Evolutionary conservation across 2,888 invertebrate species (phyloP).

Genomic region (Agrochola circellaris): DNA sequence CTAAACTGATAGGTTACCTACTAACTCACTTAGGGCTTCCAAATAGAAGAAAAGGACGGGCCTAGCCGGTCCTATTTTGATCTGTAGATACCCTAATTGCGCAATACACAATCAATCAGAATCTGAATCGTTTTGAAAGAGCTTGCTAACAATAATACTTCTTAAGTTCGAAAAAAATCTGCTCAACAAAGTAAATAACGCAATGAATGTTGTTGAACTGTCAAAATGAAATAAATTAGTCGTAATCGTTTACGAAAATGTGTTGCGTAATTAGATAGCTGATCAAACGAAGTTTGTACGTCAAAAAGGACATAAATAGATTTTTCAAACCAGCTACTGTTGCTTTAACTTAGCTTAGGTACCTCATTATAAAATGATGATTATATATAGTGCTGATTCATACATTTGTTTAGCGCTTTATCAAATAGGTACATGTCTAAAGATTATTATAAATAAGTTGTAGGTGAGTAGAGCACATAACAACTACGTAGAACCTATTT

Average conservation of each 20-base stretch:
- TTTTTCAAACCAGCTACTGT: not conserved
- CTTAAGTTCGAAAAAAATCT: too few relatives aligned
- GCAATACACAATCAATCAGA: too few relatives aligned
- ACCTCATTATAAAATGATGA: not conserved
- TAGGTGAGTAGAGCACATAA: constrained; percentile 30
- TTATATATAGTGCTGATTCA: constrained; percentile 17
- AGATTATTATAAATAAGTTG: constrained; percentile 15
- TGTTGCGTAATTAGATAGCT: too few relatives aligned
- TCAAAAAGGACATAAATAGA: not conserved
- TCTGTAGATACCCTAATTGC: not conserved
- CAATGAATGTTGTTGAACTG: too few relatives aligned
- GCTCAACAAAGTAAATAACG: too few relatives aligned
- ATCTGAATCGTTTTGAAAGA: too few relatives aligned
- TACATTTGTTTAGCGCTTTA: constrained; percentile 22
- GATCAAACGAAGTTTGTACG: not conserved
- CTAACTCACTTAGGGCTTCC: not conserved
- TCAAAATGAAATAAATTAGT: too few relatives aligned
- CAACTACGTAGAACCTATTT: not conserved
- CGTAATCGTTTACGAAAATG: too few relatives aligned
- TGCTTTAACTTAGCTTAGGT: too few relatives aligned
- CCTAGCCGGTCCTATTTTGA: not conserved
- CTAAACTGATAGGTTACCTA: constrained; percentile 9
- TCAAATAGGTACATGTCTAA: constrained; percentile 17
- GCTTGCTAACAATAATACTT: too few relatives aligned
- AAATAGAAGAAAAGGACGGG: not conserved